Conservation (phyloP, 1,140 invertebrate species). For the Antheraea mylitta region DNA sequence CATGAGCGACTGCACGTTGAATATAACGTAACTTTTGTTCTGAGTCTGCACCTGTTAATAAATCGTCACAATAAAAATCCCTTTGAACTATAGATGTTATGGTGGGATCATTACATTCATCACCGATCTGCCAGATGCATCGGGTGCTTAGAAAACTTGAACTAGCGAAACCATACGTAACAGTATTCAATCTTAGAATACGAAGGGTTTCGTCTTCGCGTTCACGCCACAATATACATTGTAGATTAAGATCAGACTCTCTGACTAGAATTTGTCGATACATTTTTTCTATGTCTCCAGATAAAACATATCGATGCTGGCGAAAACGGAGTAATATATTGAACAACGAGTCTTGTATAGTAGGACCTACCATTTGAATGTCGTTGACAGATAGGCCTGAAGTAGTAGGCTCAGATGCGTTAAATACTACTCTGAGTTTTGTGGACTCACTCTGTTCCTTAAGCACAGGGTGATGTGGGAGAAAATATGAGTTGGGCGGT, state of each 20-base stretch:
- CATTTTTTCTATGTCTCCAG: conserved; percentile 52
- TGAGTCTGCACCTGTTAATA: conserved; percentile 51
- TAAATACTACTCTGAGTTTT: conserved; percentile 25
- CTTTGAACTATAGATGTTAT: conserved; percentile 41
- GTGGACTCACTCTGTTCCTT: conserved; percentile 21
- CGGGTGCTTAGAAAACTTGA: conserved; percentile 52
- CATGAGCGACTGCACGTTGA: conserved; percentile 14
- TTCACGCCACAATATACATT: conserved; percentile 55
- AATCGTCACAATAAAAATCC: conserved; percentile 75
- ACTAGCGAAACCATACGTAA: conserved; percentile 43
- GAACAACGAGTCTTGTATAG: conserved; percentile 44
- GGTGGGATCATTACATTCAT: conserved; percentile 30
- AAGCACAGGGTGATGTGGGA: conserved; percentile 25
- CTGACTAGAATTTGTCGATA: conserved; percentile 29
- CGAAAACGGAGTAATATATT: conserved; percentile 48
- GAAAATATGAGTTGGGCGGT: conserved; percentile 14
- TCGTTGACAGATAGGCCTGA: conserved; percentile 34
- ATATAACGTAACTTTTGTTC: conserved; percentile 22
- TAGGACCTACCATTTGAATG: conserved; percentile 32
- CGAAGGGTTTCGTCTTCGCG: conserved; percentile 26
- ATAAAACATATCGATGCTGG: conserved; percentile 40
- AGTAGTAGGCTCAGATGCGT: conserved; percentile 27
- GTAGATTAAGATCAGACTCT: conserved; percentile 41
- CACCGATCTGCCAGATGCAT: conserved; percentile 43
- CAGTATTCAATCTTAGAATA: conserved; percentile 39